Conservation (phyloP, 2,797 vertebrate genomes). For the Orientallactaga sibirica region DNA sequence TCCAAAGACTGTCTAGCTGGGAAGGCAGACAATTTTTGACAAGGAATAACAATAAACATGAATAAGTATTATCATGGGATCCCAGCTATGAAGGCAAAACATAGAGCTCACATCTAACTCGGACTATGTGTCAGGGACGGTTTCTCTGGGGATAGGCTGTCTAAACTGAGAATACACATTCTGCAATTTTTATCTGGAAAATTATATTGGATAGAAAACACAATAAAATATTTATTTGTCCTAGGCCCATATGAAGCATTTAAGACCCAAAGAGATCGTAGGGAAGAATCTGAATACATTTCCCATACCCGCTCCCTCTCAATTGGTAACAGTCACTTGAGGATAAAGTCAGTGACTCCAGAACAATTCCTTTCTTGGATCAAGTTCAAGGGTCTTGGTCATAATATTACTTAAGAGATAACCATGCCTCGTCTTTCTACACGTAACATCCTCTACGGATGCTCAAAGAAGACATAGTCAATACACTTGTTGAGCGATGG, state of each 20-base stretch:
- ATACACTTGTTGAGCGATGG: background rate
- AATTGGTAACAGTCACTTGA: conserved; percentile 7
- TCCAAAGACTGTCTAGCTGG: background rate
- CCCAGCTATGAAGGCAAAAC: conserved; percentile 50
- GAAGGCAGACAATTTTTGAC: conserved; percentile 52
- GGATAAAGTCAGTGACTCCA: conserved; percentile 7
- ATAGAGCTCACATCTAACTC: conserved; percentile 33
- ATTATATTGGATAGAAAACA: conserved; percentile 35
- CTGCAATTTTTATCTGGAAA: conserved; percentile 59
- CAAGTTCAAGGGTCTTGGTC: background rate
- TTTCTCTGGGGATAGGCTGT: background rate
- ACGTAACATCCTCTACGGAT: background rate
- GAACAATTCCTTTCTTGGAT: conserved; percentile 30
- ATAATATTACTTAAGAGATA: conserved; percentile 33
- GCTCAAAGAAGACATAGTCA: background rate
- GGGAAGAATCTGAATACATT: background rate
- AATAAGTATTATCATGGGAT: conserved; percentile 52
- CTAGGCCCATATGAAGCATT: conserved; percentile 10
- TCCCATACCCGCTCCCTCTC: background rate
- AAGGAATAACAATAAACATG: conserved; percentile 59
- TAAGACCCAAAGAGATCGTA: background rate
- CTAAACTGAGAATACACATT: conserved; percentile 14
- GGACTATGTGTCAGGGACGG: conserved; percentile 4
- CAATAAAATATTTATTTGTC: conserved; percentile 51
- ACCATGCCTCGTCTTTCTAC: conserved; percentile 13